phyloP scores from a whole-genome alignment of 37 sponge, comb jelly and placozoan genomes.

The Halichondria panicea region DNA sequence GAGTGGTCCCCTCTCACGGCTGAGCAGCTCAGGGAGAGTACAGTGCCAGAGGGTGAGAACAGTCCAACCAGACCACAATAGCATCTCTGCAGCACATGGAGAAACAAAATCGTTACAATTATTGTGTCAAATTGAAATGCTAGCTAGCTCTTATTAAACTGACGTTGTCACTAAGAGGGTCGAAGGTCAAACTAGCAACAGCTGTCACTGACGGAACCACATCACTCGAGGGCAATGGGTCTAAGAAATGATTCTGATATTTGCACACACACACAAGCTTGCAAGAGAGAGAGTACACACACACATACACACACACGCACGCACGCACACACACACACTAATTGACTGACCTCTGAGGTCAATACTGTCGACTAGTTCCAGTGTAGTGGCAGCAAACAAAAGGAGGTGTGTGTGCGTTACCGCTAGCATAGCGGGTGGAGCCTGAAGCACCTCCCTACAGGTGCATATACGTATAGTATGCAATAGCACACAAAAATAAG shows the following conservation, averaged over 20 bases:
- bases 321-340: conserved; percentile 9
- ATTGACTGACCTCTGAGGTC: conserved; percentile 45
- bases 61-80: too few species aligned
- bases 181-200: neutral
- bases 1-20: too few species aligned
- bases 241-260: too few species aligned
- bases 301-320: conserved; percentile 14
- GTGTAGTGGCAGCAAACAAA: conserved; percentile 21
- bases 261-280: too few species aligned
- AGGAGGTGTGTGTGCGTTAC: conserved; percentile 10
- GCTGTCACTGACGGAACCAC: neutral
- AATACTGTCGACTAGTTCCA: conserved; percentile 9
- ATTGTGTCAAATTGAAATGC: too few species aligned
- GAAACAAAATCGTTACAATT: too few species aligned
- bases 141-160: too few species aligned
- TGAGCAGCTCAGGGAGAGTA: too few species aligned
- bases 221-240: too few species aligned
- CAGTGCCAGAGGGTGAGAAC: too few species aligned
- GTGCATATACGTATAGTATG: neutral
- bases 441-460: conserved; percentile 22
- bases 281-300: too few species aligned
- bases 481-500: neutral
- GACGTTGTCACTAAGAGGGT: neutral
- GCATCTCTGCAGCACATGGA: too few species aligned
- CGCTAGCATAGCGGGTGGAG: conserved; percentile 8